A percentile compares a stretch with the other conserved stretches of the same genome.
Evolutionary conservation across 2,113 vertebrate genomes (phyloP).

Genomic region (Apodemus sylvaticus): DNA sequence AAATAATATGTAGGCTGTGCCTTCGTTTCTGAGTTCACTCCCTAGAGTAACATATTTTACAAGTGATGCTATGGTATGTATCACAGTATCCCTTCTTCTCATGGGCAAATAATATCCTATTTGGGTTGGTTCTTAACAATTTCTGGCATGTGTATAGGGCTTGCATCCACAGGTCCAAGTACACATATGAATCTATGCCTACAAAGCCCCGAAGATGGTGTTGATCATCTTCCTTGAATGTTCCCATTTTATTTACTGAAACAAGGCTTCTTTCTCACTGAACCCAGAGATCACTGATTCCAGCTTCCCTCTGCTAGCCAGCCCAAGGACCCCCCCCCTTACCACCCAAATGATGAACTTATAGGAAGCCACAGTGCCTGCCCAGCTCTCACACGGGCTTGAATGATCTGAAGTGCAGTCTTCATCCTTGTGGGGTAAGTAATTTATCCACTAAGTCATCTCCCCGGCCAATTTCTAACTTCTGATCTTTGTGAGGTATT

Average conservation of each 20-base stretch:
- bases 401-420: neutral
- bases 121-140: neutral
- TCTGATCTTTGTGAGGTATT: neutral
- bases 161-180: neutral
- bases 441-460: neutral
- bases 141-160: neutral
- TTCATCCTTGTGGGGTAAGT: no score
- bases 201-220: neutral
- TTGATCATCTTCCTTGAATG: neutral
- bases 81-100: neutral
- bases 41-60: neutral
- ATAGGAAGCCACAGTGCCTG: neutral
- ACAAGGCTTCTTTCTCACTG: neutral
- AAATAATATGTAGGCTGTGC: neutral
- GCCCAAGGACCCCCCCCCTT: neutral
- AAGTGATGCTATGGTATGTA: neutral
- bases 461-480: neutral
- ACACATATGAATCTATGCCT: neutral
- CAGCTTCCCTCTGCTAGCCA: no score
- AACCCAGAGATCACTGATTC: neutral
- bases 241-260: neutral
- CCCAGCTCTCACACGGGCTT: neutral
- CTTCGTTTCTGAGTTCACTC: neutral
- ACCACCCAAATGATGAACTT: neutral
- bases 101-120: neutral